These are phyloP conservation scores for Bufo bufo DNA, from an alignment of 2,113 vertebrate genomes.

Conservation along the genomic window DNA sequence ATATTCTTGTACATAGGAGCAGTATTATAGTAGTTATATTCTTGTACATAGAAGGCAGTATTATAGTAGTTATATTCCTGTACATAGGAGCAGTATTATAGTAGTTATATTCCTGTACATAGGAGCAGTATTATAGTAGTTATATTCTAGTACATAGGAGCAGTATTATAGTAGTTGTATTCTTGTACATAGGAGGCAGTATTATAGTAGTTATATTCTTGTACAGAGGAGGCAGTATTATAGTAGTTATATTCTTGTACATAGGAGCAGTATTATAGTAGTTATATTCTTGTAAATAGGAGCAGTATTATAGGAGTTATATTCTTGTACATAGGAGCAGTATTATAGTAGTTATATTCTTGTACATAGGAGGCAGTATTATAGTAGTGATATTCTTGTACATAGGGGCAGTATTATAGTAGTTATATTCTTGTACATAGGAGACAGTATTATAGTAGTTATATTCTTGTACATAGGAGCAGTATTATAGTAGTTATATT, in stretches of 20 bases:
- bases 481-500: conserved; percentile 15
- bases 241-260: conserved; percentile 7
- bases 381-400: conserved; percentile 10
- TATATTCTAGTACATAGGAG: conserved; percentile 5
- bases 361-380: background rate
- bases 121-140: background rate
- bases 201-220: conserved; percentile 16
- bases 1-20: conserved; percentile 4
- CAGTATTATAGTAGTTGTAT: conserved; percentile 18
- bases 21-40: conserved; percentile 18
- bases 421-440: conserved; percentile 3
- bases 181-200: conserved; percentile 7
- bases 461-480: conserved; percentile 12
- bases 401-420: background rate
- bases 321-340: conserved; percentile 9
- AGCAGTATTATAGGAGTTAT: conserved; percentile 6
- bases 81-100: background rate
- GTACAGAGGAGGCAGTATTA: background rate
- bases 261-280: background rate
- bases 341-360: conserved; percentile 18
- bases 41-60: background rate
- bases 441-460: conserved; percentile 15
- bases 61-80: conserved; percentile 9
- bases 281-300: conserved; percentile 5
- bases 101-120: background rate